Conservation (phyloP, 2,797 vertebrate genomes). For the Iguana delicatissima region DNA sequence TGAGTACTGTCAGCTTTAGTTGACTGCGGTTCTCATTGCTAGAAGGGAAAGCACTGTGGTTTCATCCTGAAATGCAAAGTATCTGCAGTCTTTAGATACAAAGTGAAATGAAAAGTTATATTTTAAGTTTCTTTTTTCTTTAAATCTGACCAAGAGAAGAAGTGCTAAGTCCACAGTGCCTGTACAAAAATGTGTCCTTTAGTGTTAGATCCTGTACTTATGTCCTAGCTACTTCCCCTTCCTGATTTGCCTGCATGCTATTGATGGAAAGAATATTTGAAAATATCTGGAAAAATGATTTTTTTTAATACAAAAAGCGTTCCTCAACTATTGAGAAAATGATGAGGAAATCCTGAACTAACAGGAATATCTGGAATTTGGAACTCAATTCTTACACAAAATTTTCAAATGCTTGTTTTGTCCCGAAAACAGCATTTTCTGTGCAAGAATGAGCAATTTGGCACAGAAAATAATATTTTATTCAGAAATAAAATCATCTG, state of each 20-base stretch:
- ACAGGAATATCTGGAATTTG: too few species aligned
- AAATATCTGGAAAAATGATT: too few species aligned
- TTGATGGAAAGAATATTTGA: background rate
- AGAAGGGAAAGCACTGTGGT: background rate
- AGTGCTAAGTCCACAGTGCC: background rate
- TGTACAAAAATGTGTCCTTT: background rate
- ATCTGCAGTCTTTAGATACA: slow-evolving; percentile 1
- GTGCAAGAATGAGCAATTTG: too few species aligned
- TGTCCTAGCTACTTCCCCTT: background rate
- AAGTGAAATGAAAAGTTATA: background rate
- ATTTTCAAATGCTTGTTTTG: too few species aligned
- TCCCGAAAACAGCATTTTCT: too few species aligned
- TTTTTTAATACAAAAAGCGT: too few species aligned
- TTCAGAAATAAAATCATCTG: too few species aligned
- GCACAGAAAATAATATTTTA: too few species aligned
- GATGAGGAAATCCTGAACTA: too few species aligned
- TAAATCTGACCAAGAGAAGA: background rate
- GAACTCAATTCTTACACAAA: too few species aligned
- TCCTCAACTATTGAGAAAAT: too few species aligned
- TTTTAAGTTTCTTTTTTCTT: background rate
- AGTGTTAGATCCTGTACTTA: background rate
- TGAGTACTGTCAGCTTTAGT: slow-evolving; percentile 26
- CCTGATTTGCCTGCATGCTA: background rate
- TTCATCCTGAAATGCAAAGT: slow-evolving; percentile 19
- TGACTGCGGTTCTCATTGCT: slow-evolving; percentile 11